Evolutionary conservation across 2,888 invertebrate genomes (phyloP), one percentile per base, ranked within the genome.

Genomic region (Ormyrus pomaceus): DNA sequence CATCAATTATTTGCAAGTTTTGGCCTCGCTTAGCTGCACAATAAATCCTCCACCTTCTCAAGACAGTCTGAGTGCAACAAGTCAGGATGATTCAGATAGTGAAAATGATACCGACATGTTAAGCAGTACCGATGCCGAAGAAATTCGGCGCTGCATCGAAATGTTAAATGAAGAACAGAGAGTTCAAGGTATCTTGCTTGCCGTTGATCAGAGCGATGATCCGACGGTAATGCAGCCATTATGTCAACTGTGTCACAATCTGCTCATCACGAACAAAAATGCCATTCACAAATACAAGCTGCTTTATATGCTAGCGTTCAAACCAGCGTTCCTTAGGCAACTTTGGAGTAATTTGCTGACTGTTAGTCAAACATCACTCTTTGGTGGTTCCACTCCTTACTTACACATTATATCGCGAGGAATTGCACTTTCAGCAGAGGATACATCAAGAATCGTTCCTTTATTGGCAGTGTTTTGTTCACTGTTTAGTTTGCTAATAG

Each of bases 261-360:
- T 98, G 70, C 91, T 98, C 88, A 92, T 96, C 84, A 95, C 96
- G 85, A 95, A 96, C 88, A 95, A 95, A 88, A 93, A 95, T 89
- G 95, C 97, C 0, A 93, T 97, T 84, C 96, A 96, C 88, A 96
- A 96, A 88, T 96, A 95, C 91, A 95, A 96, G 87, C 90, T 97
- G 71, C 91, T 97, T 3, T 96, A 96, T 88, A 95, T 95, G 71
- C 89, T 97, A 84, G 96, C 96, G 0, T 96, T 96, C 87, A 95
- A 95, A 87, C 95, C 95, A 0, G 91, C 93, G 71, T 96, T 97
- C 87, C 92, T 97, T 55, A 93, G 95, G n/a, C 93, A 94, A 11
- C 91, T 96, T 8, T 97, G 97, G 96, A 92, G 91, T 46, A 89
- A 90, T 0, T 90, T 93, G 73, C 85, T 91, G 0, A 88, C 90